Base-by-base conservation (phyloP, 2,797 vertebrate genomes). In the Dermochelys coriacea region DNA sequence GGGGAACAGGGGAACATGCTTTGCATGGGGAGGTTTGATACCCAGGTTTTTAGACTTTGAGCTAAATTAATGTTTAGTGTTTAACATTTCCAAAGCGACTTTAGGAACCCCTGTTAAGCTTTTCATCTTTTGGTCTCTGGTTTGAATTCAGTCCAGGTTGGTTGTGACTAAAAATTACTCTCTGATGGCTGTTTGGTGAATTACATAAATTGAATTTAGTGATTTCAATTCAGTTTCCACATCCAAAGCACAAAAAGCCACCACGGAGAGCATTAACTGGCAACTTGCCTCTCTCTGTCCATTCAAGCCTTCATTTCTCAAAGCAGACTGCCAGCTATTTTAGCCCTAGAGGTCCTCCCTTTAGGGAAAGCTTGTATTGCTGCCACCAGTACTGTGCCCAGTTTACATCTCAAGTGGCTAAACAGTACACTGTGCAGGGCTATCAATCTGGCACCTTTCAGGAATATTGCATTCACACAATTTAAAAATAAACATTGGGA, bases 11-110 rank as follows among this genome's bases (percentile, higher is more conserved):
- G 37, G 91, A 18, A 29, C 4, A 0, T 2, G 47, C 82, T n/a
- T 49, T 3, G 1, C 59, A 9, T 1, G 21, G 6, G 29, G 15
- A 12, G 47, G 37, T 1, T 83, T 74, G 64, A 23, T 84, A 31
- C 80, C 18, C 31, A 1, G 64, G 1, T 27, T 25, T 5, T 45
- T 4, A 49, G 14, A 68, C 74, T 86, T 52, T 2, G 29, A 6
- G 2, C 8, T 6, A 12, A 59, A 52, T 21, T 31, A 6, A 23
- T 16, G 23, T 1, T 0, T 4, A 8, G 5, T 0, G 16, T n/a
- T 75, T 10, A 3, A 6, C 25, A 1, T 37, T 41, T n/a, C 0
- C 6, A 31, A 51, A 80, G n/a, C 34, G 0, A 0, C 45, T 15
- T 84, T 29, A 29, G 6, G n/a, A 4, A n/a, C 31, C 61, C 59